Base-by-base conservation (phyloP, 2,888 invertebrate species). In the Napeogenes inachia region DNA sequence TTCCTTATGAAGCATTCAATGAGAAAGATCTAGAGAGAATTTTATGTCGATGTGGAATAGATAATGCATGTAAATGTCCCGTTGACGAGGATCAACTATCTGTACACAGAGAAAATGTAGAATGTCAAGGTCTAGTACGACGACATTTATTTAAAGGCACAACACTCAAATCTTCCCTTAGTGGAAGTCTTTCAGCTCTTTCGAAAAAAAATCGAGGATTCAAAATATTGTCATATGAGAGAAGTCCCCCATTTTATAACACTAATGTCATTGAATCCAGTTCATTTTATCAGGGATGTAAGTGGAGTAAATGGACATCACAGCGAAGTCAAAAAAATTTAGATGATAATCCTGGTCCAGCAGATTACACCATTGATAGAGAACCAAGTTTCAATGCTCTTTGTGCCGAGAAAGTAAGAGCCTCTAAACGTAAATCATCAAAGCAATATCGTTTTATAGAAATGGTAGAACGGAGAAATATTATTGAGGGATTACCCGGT, bases 261-360 rank as follows among this genome's bases (percentile, higher is more conserved):
- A 60, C 76, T 1, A 73, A 66, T 59, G 75, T 84, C n/a, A 69
- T 71, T 8, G 84, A 84, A 59, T 75, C 74, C 3, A 81, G 83
- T 30, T 71, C 76, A 45, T 87, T 79, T 74, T 89, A 88, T 67
- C 79, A 68, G 4, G 89, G 89, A 4, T 89, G 88, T 53, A 89
- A 88, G 79, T 88, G 89, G 89, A 87, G 88, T 73, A 70, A 73
- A 33, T 74, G 84, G 76, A 81, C 78, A 60, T 75, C 82, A 13
- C 73, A 72, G 63, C 74, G 79, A 60, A 62, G 69, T 12, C 53
- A 60, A 50, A 73, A 73, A 66, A 21, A 62, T 21, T 30, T 62
- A 33, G 71, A 78, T 59, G 35, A 56, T 5, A 68, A 66, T 13
- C 89, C 89, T 35, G 87, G 89, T 4, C 89, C 89, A 45, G 77